These are phyloP conservation scores for Druceiella hillmani DNA, from an alignment of 2,888 invertebrate species.

Conservation along the genomic window DNA sequence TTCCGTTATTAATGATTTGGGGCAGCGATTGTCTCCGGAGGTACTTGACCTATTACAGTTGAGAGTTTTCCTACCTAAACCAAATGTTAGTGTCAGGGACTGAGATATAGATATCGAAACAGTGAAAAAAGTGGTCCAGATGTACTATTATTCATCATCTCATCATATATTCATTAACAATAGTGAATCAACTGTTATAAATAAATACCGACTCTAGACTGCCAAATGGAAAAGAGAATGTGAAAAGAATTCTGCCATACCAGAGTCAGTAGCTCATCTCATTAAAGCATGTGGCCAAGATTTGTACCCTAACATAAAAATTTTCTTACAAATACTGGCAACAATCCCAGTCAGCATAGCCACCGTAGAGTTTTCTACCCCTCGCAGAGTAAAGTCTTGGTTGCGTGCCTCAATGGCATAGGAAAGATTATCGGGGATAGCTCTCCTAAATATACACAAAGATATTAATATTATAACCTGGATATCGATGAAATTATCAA, in stretches of 20 bases:
- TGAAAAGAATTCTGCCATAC: constrained; percentile 13
- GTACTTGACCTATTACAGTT: constrained; percentile 14
- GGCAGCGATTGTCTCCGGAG: constrained; percentile 14
- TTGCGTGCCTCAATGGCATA: constrained; percentile 16
- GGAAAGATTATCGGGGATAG: constrained; percentile 12
- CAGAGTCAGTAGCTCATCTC: constrained; percentile 13
- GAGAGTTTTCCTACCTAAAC: constrained; percentile 12
- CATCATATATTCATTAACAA: constrained; percentile 9
- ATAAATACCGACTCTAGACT: constrained; percentile 16
- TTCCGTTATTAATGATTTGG: constrained; percentile 10
- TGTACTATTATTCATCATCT: constrained; percentile 11
- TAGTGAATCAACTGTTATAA: constrained; percentile 8
- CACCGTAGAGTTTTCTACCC: constrained; percentile 16
- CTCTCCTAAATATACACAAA: constrained; percentile 15
- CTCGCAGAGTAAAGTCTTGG: constrained; percentile 17
- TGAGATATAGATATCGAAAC: constrained; percentile 10
- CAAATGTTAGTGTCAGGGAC: too few relatives aligned
- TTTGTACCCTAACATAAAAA: constrained; percentile 16
- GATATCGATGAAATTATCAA: constrained; percentile 10
- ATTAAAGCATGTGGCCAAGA: too few relatives aligned
- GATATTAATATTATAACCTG: too few relatives aligned
- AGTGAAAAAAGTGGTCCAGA: constrained; percentile 12
- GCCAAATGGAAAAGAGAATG: constrained; percentile 14
- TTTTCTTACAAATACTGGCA: constrained; percentile 15
- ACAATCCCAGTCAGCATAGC: constrained; percentile 15